Percentiles rank a stretch among this genome's conserved stretches.
phyloP scores from a whole-genome alignment of 1,140 invertebrate genomes.

The Bombus sylvicola region DNA sequence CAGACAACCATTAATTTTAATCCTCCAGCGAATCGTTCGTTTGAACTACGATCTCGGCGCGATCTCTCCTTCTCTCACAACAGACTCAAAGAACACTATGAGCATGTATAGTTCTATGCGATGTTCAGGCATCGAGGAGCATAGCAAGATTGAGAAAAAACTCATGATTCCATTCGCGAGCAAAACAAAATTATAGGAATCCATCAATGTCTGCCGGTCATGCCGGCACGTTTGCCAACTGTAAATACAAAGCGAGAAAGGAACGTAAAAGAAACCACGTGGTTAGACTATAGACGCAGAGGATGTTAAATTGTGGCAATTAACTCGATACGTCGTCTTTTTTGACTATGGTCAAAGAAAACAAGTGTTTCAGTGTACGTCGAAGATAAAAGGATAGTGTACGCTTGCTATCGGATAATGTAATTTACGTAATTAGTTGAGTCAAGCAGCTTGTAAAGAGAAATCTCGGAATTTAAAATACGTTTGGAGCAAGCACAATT shows the following conservation, averaged over 20 bases:
- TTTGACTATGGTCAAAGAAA: neutral
- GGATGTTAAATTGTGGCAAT: conserved; percentile 19
- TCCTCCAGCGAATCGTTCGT: conserved; percentile 13
- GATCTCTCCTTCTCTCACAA: neutral
- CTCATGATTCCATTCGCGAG: conserved; percentile 1
- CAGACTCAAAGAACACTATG: conserved; percentile 17
- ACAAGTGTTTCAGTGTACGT: neutral
- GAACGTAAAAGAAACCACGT: neutral
- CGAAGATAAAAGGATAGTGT: no score
- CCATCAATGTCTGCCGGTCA: conserved; percentile 4
- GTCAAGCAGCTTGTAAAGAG: no score
- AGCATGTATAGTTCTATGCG: neutral
- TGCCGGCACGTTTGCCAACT: neutral
- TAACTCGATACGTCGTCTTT: neutral
- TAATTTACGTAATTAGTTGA: neutral
- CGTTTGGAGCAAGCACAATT: neutral
- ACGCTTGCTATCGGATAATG: neutral
- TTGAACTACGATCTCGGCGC: neutral
- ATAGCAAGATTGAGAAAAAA: conserved; percentile 4
- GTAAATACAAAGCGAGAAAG: neutral
- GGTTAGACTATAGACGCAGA: neutral
- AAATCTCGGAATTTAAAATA: neutral
- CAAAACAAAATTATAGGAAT: conserved; percentile 19
- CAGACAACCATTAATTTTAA: conserved; percentile 41
- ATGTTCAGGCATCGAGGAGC: neutral